Conservation (phyloP, 2,113 vertebrate species). For the Salminus brasiliensis region DNA sequence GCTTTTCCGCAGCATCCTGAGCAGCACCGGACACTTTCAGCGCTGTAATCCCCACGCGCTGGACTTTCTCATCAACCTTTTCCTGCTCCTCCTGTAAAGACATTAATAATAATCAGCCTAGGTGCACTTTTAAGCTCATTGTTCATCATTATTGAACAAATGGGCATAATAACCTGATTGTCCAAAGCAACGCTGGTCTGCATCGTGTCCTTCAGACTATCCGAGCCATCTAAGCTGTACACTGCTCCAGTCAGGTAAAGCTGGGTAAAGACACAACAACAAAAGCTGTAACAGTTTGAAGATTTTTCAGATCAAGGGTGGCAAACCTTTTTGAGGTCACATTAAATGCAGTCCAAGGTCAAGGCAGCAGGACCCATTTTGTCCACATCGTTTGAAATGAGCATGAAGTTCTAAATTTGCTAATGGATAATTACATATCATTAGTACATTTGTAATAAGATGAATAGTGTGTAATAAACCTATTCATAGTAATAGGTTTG, state of each 20-base stretch:
- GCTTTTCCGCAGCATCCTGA: slow-evolving; percentile 78
- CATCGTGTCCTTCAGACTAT: slow-evolving; percentile 85
- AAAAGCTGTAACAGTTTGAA: not conserved
- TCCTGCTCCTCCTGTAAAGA: slow-evolving; percentile 64
- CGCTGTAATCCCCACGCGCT: slow-evolving; percentile 82
- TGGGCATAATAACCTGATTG: slow-evolving; percentile 39
- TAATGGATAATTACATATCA: too few relatives aligned
- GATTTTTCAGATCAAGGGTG: not conserved
- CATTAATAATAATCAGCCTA: not conserved
- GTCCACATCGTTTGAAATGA: too few relatives aligned
- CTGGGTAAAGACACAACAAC: slow-evolving; percentile 58
- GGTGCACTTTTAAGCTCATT: not conserved
- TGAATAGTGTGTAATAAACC: too few relatives aligned
- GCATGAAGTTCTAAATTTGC: too few relatives aligned
- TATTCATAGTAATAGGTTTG: too few relatives aligned
- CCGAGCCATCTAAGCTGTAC: slow-evolving; percentile 86
- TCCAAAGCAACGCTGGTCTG: slow-evolving; percentile 67
- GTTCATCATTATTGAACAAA: not conserved
- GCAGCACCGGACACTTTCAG: slow-evolving; percentile 66
- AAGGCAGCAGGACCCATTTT: too few relatives aligned
- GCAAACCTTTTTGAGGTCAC: too few relatives aligned
- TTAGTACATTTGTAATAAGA: too few relatives aligned
- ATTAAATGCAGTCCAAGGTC: too few relatives aligned
- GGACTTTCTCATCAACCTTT: slow-evolving; percentile 72
- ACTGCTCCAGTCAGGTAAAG: slow-evolving; percentile 87